Percentiles rank a stretch among this genome's conserved stretches.
Evolutionary conservation across 2,888 invertebrate species (phyloP).

Genomic region (Keiferia lycopersicella): DNA sequence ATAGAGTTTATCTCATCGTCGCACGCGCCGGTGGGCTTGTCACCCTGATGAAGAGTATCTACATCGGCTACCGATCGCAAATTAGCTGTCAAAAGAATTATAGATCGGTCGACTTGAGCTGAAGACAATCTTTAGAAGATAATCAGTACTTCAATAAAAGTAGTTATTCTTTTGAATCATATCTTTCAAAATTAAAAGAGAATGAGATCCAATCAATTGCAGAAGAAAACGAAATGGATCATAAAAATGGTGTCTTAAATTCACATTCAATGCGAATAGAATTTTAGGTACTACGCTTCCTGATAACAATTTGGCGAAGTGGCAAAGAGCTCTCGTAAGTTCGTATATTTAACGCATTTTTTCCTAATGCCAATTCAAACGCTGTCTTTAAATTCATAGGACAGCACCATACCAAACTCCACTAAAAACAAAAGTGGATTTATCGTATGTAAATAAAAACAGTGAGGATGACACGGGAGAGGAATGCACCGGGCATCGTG

Average conservation of each 20-base stretch:
- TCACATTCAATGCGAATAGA: no score
- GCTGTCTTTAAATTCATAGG: background rate
- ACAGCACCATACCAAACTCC: background rate
- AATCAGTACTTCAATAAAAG: background rate
- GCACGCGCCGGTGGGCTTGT: conserved; percentile 53
- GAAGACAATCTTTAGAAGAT: conserved; percentile 1
- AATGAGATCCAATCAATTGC: no score
- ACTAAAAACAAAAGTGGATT: conserved; percentile 16
- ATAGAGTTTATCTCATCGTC: conserved; percentile 47
- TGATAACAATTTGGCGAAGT: no score
- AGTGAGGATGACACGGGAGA: conserved; percentile 49
- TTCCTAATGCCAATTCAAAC: background rate
- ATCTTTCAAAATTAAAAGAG: no score
- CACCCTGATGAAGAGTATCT: conserved; percentile 6
- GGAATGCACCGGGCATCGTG: conserved; percentile 68
- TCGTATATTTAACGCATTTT: no score
- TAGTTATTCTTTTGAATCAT: background rate
- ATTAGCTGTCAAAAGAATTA: conserved; percentile 19
- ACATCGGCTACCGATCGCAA: conserved; percentile 14
- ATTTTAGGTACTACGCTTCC: no score
- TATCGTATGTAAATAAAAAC: conserved; percentile 49
- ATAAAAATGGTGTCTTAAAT: no score
- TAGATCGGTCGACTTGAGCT: background rate
- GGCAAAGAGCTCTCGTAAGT: background rate
- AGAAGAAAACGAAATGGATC: no score